Evolutionary conservation across 2,113 vertebrate genomes (phyloP).

Genomic region (Gadus chalcogrammus): DNA sequence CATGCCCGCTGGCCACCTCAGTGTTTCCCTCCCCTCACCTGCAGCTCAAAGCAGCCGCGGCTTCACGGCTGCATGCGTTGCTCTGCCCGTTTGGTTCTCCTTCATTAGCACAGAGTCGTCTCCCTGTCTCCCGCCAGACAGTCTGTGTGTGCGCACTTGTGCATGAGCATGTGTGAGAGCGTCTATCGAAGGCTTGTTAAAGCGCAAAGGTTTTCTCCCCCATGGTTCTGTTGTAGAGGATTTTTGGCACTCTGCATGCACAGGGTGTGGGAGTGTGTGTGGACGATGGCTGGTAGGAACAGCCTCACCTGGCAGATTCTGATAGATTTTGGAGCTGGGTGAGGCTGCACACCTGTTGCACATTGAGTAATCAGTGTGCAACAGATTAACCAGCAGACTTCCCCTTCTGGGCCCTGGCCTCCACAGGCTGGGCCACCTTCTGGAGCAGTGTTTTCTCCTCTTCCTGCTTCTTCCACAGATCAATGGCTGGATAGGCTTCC

Average conservation of each 20-base stretch:
- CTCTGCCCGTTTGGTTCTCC: conserved; percentile 61
- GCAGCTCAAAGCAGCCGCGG: conserved; percentile 58
- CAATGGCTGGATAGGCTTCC: conserved; percentile 83
- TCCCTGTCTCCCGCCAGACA: conserved; percentile 20
- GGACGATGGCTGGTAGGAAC: too few species aligned
- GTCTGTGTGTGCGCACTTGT: neutral
- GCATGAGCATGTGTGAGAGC: too few species aligned
- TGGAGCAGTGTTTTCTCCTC: conserved; percentile 82
- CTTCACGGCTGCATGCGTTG: conserved; percentile 56
- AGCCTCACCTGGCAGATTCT: too few species aligned
- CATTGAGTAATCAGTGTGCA: too few species aligned
- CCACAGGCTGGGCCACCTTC: conserved; percentile 86
- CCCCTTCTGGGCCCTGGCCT: conserved; percentile 90
- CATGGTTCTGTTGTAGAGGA: too few species aligned
- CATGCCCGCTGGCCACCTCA: conserved; percentile 27
- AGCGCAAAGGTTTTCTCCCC: too few species aligned
- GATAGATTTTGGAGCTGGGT: too few species aligned
- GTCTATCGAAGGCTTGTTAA: too few species aligned
- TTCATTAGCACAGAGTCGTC: conserved; percentile 59
- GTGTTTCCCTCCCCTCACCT: conserved; percentile 61
- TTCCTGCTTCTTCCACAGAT: conserved; percentile 83
- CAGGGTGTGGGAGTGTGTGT: too few species aligned
- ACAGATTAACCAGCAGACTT: conserved; percentile 59
- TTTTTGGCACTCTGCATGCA: too few species aligned
- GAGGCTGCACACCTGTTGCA: too few species aligned